Evolutionary conservation across 1,140 invertebrate genomes (phyloP), one percentile per base, ranked within the genome.

Genomic region (Halictus rubicundus): DNA sequence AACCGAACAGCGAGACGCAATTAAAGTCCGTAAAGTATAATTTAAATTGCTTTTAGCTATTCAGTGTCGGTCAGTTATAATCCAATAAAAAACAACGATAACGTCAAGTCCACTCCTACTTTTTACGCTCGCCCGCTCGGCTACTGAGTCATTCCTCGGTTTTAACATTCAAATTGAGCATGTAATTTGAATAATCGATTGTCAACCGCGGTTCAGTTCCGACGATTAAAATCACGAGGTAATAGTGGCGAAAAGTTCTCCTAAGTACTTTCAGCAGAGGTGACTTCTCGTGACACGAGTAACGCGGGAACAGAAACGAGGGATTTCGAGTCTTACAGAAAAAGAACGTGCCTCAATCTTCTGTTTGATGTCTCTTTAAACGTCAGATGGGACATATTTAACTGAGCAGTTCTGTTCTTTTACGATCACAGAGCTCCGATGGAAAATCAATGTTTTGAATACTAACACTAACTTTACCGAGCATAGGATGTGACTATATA

Each of bases 141-240:
- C 71, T 60, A 57, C 71, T 3, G 10, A 46, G 42, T 46, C 42
- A 10, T 10, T 57, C 64, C 76, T 65, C 14, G 19, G n/a, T 72
- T 72, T 78, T 57, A 54, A 72, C 76, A 78, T 78, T 78, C 60
- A 64, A 72, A 78, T 71, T 32, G 59, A 46, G 60, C 69, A 9
- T 78, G 68, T 65, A 65, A 78, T 78, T 78, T 78, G 76, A 78
- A 78, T 78, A 78, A 78, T 78, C 68, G 76, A 78, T 78, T 46
- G 23, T 25, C 46, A 9, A n/a, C 57, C 37, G 7, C 23, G 68
- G 54, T 60, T 60, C 65, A 25, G 27, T n/a, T 12, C 57, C 25
- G 21, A 42, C 37, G 60, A 78, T 78, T 78, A 78, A 72, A 78
- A 78, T 57, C 46, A 32, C 46, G 46, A n/a, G 42, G 46, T 72